Percentiles rank a stretch among this genome's conserved stretches.
phyloP scores from a whole-genome alignment of 2,888 invertebrate genomes.

The Thymelicus acteon region DNA sequence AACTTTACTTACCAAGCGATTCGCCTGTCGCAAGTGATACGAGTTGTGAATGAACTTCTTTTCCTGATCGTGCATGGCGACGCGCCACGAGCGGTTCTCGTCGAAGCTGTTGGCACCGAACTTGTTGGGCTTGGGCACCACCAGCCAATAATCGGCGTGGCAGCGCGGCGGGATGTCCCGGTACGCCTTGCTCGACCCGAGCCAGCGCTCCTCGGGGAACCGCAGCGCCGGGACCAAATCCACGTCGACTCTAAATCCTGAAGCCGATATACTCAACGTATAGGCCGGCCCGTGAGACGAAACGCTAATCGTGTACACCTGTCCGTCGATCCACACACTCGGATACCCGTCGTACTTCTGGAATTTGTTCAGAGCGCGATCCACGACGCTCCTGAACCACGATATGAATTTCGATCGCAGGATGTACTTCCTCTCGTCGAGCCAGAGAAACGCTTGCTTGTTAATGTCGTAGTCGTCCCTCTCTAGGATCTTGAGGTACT shows the following conservation, averaged over 20 bases:
- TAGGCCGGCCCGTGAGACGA: conserved; percentile 82
- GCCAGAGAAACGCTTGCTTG: conserved; percentile 67
- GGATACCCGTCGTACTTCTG: conserved; percentile 38
- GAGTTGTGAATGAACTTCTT: conserved; percentile 68
- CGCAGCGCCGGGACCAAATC: conserved; percentile 83
- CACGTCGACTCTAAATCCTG: conserved; percentile 67
- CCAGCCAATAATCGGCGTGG: conserved; percentile 68
- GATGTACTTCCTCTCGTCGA: conserved; percentile 68
- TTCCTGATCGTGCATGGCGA: conserved; percentile 83
- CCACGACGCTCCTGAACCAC: conserved; percentile 83
- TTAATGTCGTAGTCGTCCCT: conserved; percentile 64
- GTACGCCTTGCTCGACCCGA: conserved; percentile 47
- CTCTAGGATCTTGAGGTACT: conserved; percentile 58
- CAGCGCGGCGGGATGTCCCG: conserved; percentile 55
- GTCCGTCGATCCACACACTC: conserved; percentile 57
- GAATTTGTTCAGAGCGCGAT: conserved; percentile 66
- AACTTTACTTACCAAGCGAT: conserved; percentile 66
- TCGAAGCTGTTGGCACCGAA: conserved; percentile 44
- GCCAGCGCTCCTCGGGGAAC: conserved; percentile 74
- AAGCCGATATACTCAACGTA: conserved; percentile 69
- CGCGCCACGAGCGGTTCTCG: conserved; percentile 74
- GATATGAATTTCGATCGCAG: conserved; percentile 71
- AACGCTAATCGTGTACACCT: conserved; percentile 61
- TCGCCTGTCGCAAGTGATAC: conserved; percentile 64
- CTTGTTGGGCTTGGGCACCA: conserved; percentile 77